Percentiles rank a stretch among this genome's conserved stretches.
phyloP scores from a whole-genome alignment of 1,140 invertebrate species.

The Lycorma delicatula region DNA sequence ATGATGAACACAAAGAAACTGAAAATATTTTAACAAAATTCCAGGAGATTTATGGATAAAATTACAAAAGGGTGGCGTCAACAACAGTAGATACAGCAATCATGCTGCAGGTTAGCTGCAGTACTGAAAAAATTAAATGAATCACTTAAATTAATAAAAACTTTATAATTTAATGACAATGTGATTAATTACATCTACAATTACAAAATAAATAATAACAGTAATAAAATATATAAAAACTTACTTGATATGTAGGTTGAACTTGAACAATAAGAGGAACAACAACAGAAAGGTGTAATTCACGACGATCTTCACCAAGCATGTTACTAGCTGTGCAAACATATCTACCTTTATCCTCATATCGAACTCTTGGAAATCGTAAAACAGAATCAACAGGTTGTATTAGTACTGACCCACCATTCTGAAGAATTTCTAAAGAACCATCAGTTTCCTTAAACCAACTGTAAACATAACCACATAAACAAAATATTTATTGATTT shows the following conservation, averaged over 20 bases:
- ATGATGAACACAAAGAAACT: too few species aligned
- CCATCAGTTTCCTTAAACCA: constrained; percentile 57
- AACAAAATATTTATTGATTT: background rate
- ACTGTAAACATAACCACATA: constrained; percentile 31
- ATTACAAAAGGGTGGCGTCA: too few species aligned
- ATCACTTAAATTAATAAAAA: too few species aligned
- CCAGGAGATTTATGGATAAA: too few species aligned
- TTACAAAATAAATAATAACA: too few species aligned
- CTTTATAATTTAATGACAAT: too few species aligned
- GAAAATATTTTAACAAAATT: too few species aligned
- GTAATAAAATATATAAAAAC: too few species aligned
- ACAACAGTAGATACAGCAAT: too few species aligned
- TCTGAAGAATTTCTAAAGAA: constrained; percentile 43
- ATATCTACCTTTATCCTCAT: constrained; percentile 63
- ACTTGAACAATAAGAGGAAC: constrained; percentile 62
- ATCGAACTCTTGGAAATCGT: constrained; percentile 45
- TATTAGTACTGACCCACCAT: constrained; percentile 22
- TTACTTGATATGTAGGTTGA: constrained; percentile 58
- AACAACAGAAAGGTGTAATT: constrained; percentile 57
- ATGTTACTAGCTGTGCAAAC: constrained; percentile 75
- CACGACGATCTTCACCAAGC: constrained; percentile 65
- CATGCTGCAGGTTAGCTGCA: too few species aligned
- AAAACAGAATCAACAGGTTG: constrained; percentile 47
- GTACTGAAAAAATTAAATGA: too few species aligned
- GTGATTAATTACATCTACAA: too few species aligned